Conservation (phyloP, 2,797 vertebrate genomes). For the Enteromius trimaculatus region DNA sequence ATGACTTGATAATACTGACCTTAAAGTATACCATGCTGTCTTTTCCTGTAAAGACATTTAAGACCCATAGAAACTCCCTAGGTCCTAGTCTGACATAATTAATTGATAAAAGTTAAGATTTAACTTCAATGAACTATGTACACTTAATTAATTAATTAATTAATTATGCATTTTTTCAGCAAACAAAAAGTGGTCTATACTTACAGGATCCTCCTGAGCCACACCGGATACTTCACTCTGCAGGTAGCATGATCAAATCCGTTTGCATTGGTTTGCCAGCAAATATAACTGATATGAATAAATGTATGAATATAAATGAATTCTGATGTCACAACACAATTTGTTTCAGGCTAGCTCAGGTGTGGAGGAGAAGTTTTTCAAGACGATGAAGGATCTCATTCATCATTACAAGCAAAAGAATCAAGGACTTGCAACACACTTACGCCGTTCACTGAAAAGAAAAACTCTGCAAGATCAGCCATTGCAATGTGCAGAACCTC, state of each 20-base stretch:
- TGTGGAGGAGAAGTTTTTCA: conserved; percentile 62
- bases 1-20: not conserved
- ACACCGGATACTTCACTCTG: conserved; percentile 68
- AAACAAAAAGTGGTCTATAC: conserved; percentile 74
- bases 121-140: not conserved
- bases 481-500: not conserved
- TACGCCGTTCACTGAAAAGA: conserved; percentile 65
- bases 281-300: not conserved
- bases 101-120: not conserved
- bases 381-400: conserved; percentile 69
- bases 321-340: not conserved
- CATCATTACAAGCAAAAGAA: conserved; percentile 69
- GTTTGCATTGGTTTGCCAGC: not conserved
- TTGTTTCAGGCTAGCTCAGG: conserved; percentile 61
- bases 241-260: conserved; percentile 63
- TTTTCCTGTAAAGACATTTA: not conserved
- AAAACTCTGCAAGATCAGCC: conserved; percentile 50
- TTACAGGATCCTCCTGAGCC: conserved; percentile 72
- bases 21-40: no score
- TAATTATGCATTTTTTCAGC: conserved; percentile 62
- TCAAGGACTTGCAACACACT: conserved; percentile 68
- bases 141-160: not conserved
- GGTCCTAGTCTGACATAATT: not conserved
- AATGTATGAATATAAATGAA: not conserved
- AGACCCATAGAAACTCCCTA: not conserved